phyloP scores from a whole-genome alignment of 2,797 vertebrate genomes.

The Limnodromus scolopaceus region DNA sequence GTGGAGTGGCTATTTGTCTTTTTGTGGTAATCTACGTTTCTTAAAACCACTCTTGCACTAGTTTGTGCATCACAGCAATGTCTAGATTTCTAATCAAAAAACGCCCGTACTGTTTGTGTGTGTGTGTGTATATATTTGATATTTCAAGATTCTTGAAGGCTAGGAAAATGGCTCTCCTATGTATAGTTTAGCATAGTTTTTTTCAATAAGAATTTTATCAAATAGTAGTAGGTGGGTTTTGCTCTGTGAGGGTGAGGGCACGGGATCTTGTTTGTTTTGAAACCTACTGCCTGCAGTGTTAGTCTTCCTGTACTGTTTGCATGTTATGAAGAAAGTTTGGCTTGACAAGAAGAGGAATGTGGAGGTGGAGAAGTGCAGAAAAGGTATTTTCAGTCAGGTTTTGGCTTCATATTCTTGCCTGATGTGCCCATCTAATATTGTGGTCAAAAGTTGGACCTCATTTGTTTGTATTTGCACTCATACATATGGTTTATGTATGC shows the following conservation, averaged over 20 bases:
- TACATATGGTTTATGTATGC: background rate
- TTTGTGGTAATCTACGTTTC: background rate
- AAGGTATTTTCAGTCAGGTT: background rate
- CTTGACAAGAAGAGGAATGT: background rate
- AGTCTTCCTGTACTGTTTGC: background rate
- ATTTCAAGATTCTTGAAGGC: background rate
- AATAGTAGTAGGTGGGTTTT: background rate
- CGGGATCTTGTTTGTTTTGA: background rate
- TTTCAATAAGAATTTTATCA: background rate
- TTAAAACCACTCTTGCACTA: background rate
- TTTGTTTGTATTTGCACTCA: background rate
- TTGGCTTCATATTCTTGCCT: background rate
- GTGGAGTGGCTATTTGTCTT: background rate
- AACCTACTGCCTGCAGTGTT: background rate
- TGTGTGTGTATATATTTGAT: fast-evolving
- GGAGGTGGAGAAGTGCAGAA: background rate
- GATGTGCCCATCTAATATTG: background rate
- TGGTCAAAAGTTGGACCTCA: background rate
- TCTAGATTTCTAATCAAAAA: background rate
- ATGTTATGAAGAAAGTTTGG: background rate
- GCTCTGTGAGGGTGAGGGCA: background rate
- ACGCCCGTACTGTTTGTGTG: fast-evolving
- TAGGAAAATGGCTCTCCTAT: background rate
- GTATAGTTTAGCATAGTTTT: background rate
- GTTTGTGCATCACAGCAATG: background rate